Evolutionary conservation across 2,797 vertebrate genomes (phyloP), one percentile per base, ranked within the genome.

Genomic region (Trachurus trachurus): DNA sequence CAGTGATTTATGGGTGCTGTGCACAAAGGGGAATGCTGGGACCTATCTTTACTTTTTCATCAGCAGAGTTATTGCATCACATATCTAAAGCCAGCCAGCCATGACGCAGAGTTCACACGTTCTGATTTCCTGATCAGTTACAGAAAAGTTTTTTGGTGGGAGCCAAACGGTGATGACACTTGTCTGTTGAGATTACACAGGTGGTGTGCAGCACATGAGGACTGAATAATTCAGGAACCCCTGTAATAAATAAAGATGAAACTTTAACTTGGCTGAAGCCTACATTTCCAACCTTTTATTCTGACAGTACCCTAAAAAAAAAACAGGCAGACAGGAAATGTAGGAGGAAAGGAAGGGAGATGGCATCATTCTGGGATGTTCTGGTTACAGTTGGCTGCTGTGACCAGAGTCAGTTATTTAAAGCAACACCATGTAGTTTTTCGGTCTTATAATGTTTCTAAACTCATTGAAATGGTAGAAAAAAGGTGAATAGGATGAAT

Each of bases 1-100:
- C 85, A 31, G 66, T 88, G 86, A 92, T 91, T 92, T 91, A 91
- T 89, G 67, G 69, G 81, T 76, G 71, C 85, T 58, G 68, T 72
- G 81, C 68, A 49, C 61, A 44, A 85, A 65, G 81, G 54, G 61
- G 60, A 58, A 69, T 59, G 85, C 65, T 70, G 60, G 81, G 66
- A 61, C 45, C 47, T 73, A 34, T 4, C 74, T 78, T 66, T 60
- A 58, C 62, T 74, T 85, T 83, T 74, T 81, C 62, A 76, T 60
- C 80, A 34, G 34, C 67, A 63, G 21, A 71, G 75, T 76, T 67
- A 77, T 72, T 83, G 65, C 72, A 81, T 85, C 78, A 56, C 74
- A 66, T 71, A 65, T 77, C 76, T 75, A 74, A 85, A 88, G 84
- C 56, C 61, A 60, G 8, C 40, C 53, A 68, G 61, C 67, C 40